These are phyloP conservation scores for Platysteira castanea DNA, from an alignment of 2,113 vertebrate species.

Conservation along the genomic window DNA sequence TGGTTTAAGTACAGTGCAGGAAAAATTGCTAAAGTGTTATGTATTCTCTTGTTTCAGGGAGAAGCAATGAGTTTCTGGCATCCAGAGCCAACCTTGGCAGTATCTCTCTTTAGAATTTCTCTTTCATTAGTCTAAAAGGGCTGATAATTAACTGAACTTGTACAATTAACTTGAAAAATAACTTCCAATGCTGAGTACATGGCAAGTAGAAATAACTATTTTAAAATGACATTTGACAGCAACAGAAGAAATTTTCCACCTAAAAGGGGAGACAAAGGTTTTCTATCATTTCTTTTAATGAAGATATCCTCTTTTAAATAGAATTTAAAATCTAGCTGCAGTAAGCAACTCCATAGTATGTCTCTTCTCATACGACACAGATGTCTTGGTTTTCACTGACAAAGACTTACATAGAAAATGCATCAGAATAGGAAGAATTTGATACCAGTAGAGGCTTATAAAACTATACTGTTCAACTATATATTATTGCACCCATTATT, in stretches of 20 bases:
- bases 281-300: neutral
- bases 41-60: neutral
- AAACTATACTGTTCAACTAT: neutral
- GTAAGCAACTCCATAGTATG: neutral
- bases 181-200: neutral
- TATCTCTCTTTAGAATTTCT: neutral
- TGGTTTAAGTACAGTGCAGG: constrained; percentile 4
- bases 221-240: neutral
- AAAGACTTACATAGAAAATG: neutral
- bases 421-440: neutral
- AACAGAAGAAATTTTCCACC: neutral
- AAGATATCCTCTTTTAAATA: neutral
- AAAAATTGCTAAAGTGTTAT: constrained; percentile 28
- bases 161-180: constrained; percentile 22
- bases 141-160: neutral
- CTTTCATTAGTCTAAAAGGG: neutral
- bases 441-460: neutral
- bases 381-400: neutral
- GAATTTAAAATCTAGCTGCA: neutral
- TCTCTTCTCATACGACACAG: neutral
- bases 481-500: neutral
- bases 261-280: neutral
- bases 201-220: neutral
- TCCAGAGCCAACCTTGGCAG: neutral
- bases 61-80: neutral